Percentiles rank a stretch among this genome's conserved stretches.
phyloP scores from a whole-genome alignment of 2,888 invertebrate genomes.

The Caenorhabditis sp. region DNA sequence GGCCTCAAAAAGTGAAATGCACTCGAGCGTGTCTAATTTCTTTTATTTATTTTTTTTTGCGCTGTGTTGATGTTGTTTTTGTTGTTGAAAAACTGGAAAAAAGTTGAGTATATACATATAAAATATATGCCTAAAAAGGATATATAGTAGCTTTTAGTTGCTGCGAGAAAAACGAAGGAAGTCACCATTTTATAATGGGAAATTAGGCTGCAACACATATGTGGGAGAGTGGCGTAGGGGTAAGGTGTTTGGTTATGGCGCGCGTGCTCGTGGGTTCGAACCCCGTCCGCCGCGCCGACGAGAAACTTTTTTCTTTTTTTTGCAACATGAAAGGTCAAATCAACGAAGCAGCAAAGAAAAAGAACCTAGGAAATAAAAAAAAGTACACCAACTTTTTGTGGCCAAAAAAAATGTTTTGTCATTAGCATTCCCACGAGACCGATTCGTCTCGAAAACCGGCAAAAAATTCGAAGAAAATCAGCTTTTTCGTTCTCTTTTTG shows the following conservation, averaged over 20 bases:
- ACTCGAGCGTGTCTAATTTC: slow-evolving; percentile 34
- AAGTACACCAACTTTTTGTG: neutral
- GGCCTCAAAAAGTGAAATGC: slow-evolving; percentile 1
- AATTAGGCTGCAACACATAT: neutral
- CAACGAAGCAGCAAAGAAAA: neutral
- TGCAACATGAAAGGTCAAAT: neutral
- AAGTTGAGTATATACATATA: too few relatives aligned
- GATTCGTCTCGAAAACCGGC: neutral
- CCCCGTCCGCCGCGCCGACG: too few relatives aligned
- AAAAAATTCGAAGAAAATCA: neutral
- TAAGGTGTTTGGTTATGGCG: too few relatives aligned
- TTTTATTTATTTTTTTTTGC: slow-evolving; percentile 19
- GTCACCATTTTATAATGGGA: neutral
- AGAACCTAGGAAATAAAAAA: neutral
- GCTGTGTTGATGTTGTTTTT: neutral
- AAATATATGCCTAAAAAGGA: too few relatives aligned
- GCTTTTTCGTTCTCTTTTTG: neutral
- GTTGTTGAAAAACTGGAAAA: neutral
- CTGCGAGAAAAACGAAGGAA: neutral
- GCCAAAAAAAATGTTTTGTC: neutral
- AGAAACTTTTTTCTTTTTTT: too few relatives aligned
- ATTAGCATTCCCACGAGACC: neutral
- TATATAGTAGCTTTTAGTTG: too few relatives aligned
- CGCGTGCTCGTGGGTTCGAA: too few relatives aligned
- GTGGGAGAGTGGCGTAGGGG: too few relatives aligned